A percentile compares a stretch with the other conserved stretches of the same genome.
Conservation (phyloP, 1,140 invertebrate genomes). For the Chlorops oryzae region DNA sequence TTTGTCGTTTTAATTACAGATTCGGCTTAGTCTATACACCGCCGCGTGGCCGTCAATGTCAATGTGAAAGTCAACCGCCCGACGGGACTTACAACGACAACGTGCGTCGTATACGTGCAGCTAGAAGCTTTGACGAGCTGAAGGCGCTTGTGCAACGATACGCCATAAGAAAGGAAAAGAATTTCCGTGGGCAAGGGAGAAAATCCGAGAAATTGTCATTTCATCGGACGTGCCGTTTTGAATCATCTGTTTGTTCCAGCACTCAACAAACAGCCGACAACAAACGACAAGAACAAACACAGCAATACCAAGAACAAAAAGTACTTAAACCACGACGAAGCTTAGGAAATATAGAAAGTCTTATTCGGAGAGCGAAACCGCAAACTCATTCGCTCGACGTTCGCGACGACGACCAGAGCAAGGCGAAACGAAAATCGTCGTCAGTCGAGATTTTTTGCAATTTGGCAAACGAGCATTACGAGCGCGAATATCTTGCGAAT, state of each 20-base stretch:
- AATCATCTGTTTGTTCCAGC: neutral
- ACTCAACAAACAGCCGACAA: neutral
- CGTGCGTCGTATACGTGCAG: slow-evolving; percentile 28
- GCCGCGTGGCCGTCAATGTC: slow-evolving; percentile 28
- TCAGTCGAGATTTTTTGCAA: slow-evolving; percentile 25
- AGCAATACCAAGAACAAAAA: slow-evolving; percentile 10
- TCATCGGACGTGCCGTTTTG: too few species aligned
- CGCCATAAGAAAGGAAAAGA: slow-evolving; percentile 5
- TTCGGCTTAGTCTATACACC: slow-evolving; percentile 32
- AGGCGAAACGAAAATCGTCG: slow-evolving; percentile 13
- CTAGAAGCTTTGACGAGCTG: slow-evolving; percentile 29
- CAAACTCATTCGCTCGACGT: neutral
- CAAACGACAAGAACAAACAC: neutral
- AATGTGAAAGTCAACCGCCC: slow-evolving; percentile 23
- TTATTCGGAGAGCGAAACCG: slow-evolving; percentile 5
- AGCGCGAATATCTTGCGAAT: slow-evolving; percentile 32
- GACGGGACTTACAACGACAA: slow-evolving; percentile 37
- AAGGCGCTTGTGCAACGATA: slow-evolving; percentile 28
- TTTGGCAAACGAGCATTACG: slow-evolving; percentile 40
- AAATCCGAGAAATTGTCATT: neutral
- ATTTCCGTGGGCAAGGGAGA: neutral
- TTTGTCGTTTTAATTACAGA: slow-evolving; percentile 41
- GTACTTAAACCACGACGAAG: slow-evolving; percentile 3
- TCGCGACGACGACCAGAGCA: slow-evolving; percentile 1
- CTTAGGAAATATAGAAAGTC: slow-evolving; percentile 4